Evolutionary conservation across 1,140 invertebrate species (phyloP).

Genomic region (Philaenus spumarius): DNA sequence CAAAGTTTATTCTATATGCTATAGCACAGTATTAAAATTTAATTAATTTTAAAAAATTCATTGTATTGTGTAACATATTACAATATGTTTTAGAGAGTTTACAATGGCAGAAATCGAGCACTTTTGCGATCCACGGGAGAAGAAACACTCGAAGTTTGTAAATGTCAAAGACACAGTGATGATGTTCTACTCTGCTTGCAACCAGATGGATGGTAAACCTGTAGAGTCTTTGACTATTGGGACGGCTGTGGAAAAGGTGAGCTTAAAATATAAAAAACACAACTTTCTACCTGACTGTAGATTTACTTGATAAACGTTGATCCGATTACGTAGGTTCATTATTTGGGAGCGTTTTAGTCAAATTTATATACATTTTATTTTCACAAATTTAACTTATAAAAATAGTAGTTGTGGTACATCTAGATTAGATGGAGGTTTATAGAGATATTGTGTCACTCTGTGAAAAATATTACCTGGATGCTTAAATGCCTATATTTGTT

Average conservation of each 20-base stretch:
- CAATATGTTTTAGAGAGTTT: constrained; percentile 66
- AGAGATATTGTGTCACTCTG: too few relatives aligned
- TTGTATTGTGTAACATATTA: too few relatives aligned
- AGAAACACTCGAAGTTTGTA: constrained; percentile 88
- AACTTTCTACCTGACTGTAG: too few relatives aligned
- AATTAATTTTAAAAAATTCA: not conserved
- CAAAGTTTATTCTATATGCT: too few relatives aligned
- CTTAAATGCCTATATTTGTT: too few relatives aligned
- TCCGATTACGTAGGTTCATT: not conserved
- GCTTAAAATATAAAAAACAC: constrained; percentile 8
- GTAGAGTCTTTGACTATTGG: constrained; percentile 64
- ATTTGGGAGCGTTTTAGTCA: not conserved
- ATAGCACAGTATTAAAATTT: too few relatives aligned
- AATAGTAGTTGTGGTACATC: too few relatives aligned
- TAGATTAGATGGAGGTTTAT: too few relatives aligned
- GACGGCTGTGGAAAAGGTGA: constrained; percentile 60
- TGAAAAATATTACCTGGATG: too few relatives aligned
- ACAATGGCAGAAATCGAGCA: constrained; percentile 99
- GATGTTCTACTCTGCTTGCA: constrained; percentile 86
- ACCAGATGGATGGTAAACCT: constrained; percentile 91
- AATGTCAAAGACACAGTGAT: constrained; percentile 65
- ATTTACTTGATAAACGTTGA: too few relatives aligned
- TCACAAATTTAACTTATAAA: too few relatives aligned
- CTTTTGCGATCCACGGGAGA: constrained; percentile 90
- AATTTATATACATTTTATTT: not conserved